Base-by-base conservation (phyloP, 2,113 vertebrate species). In the Phocoena phocoena region DNA sequence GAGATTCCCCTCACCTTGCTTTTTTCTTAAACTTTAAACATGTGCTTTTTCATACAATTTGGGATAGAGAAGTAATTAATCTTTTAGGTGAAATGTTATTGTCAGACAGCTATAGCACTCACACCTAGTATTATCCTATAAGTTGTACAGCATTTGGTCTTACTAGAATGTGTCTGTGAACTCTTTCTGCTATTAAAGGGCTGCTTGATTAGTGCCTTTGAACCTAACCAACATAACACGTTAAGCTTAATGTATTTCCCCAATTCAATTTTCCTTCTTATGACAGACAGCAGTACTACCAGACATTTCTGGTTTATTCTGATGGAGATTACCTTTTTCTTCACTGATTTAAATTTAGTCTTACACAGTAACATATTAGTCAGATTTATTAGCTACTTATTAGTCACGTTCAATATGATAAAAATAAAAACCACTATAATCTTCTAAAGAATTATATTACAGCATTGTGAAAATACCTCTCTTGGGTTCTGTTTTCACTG, bases 341-440 rank as follows among this genome's bases (percentile, higher is more conserved):
- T 28, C 50, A 58, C 41, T 85, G 86, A 97, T 70, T 95, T 84
- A 88, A 95, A 91, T 38, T 67, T 12, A 80, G 63, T 81, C 88
- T 97, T 96, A 88, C 11, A 44, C 90, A 70, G 62, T 47, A 90
- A 86, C 3, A 0, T 80, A 62, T 73, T 86, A 83, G 83, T 90
- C 28, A 81, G 18, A 90, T 68, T 36, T 95, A 38, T 6, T 73
- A 80, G 73, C 25, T 90, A 70, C 82, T 71, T 89, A 80, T 58
- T 58, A 63, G 33, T 58, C 18, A 68, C 20, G 67, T 44, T 62
- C 53, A 82, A 11, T 71, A 68, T 77, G 44, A 60, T 67, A 95
- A 73, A 97, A 63, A 88, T 82, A 44, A 21, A 83, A 70, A 91
- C 80, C 60, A 74, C 44, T 36, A 1, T 50, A 70, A 73, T 44